These are phyloP conservation scores for Astropecten irregularis DNA, from an alignment of 53 echinoderm and acorn worm genomes.

Conservation along the genomic window DNA sequence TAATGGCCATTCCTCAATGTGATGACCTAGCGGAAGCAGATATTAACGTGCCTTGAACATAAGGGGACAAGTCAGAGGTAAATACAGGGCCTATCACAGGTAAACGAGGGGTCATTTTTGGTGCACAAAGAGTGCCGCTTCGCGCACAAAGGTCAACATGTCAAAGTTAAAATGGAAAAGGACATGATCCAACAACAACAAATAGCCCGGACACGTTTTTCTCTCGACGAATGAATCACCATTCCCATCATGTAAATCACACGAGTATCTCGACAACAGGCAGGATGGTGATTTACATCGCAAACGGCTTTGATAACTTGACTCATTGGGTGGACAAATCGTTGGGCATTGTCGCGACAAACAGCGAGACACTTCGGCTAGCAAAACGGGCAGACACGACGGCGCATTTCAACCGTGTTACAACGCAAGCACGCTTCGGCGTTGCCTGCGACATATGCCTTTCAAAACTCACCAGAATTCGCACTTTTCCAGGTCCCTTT, in stretches of 20 bases:
- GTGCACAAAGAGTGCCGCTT: conserved; percentile 57
- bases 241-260: neutral
- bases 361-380: neutral
- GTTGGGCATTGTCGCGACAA: neutral
- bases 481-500: conserved; percentile 4
- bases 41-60: too few relatives aligned
- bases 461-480: conserved; percentile 33
- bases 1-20: too few relatives aligned
- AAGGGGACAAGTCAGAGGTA: conserved; percentile 32
- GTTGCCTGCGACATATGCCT: conserved; percentile 41
- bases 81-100: conserved; percentile 18
- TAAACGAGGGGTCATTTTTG: conserved; percentile 67
- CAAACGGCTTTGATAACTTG: neutral
- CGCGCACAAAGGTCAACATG: conserved; percentile 71
- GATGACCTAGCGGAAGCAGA: conserved; percentile 49
- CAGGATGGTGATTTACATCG: neutral
- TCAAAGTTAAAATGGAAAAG: conserved; percentile 64
- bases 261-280: neutral
- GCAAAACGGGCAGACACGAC: neutral
- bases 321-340: neutral
- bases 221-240: too few relatives aligned
- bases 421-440: conserved; percentile 7
- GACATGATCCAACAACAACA: conserved; percentile 47
- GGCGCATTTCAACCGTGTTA: neutral
- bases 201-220: conserved; percentile 37